These are phyloP conservation scores for Argyrosomus regius DNA, from an alignment of 2,797 vertebrate species.

Conservation along the genomic window DNA sequence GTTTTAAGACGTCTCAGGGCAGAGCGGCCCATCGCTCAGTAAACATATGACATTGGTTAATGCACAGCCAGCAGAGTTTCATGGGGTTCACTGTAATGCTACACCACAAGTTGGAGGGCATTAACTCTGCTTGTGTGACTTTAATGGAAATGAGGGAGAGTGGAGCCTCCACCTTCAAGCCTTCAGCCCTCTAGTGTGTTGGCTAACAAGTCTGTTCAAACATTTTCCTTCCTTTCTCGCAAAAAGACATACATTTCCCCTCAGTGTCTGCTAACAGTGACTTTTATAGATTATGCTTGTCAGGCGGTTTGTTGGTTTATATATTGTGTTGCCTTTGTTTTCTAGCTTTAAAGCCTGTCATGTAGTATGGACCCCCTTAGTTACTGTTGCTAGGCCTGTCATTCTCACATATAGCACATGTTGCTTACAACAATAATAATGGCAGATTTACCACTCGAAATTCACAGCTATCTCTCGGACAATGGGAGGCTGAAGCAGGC, in stretches of 20 bases:
- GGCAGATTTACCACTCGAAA: not conserved
- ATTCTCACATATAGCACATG: not conserved
- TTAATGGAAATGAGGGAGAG: conserved; percentile 76
- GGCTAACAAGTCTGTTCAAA: conserved; percentile 68
- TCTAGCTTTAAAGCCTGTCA: conserved; percentile 27
- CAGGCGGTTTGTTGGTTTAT: conserved; percentile 30
- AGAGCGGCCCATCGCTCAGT: conserved; percentile 51
- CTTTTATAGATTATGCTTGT: conserved; percentile 63
- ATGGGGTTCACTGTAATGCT: conserved; percentile 77
- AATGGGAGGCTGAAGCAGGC: not conserved
- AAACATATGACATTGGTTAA: conserved; percentile 79
- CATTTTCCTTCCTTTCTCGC: conserved; percentile 65
- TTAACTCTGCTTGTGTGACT: conserved; percentile 79
- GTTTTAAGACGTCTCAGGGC: conserved; percentile 68
- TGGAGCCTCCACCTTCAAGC: conserved; percentile 48
- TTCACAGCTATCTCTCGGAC: not conserved
- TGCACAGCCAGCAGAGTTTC: conserved; percentile 69
- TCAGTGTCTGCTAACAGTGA: conserved; percentile 67
- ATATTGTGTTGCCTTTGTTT: conserved; percentile 24
- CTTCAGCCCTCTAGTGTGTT: conserved; percentile 46
- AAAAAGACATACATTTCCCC: conserved; percentile 52
- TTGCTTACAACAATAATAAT: not conserved
- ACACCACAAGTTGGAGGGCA: conserved; percentile 76
- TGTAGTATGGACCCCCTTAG: not conserved
- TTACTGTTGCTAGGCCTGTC: not conserved